Evolutionary conservation across 2,113 vertebrate genomes (phyloP).

Genomic region (Colistium nudipinnis): DNA sequence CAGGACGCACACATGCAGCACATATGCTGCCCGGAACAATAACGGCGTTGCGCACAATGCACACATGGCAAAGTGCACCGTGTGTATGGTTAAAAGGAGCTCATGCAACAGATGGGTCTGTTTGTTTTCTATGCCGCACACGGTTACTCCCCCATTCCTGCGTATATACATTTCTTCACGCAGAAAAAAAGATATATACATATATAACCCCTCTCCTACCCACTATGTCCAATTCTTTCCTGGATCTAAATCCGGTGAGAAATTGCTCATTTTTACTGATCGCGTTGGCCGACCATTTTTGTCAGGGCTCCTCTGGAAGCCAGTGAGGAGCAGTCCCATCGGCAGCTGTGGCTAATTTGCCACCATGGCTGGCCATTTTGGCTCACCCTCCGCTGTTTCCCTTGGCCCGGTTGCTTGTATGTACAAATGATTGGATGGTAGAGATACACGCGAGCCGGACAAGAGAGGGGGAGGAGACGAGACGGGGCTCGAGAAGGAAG

Average conservation of each 20-base stretch:
- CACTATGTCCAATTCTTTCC: slow-evolving; percentile 45
- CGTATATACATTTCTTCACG: slow-evolving; percentile 36
- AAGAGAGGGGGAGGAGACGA: slow-evolving; percentile 46
- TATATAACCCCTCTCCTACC: slow-evolving; percentile 22
- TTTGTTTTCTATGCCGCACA: slow-evolving; percentile 1
- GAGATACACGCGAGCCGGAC: slow-evolving; percentile 70
- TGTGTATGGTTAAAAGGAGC: too few relatives aligned
- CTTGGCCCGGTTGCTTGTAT: slow-evolving; percentile 73
- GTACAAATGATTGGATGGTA: slow-evolving; percentile 79
- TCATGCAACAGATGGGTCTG: too few relatives aligned
- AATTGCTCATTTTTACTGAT: slow-evolving; percentile 77
- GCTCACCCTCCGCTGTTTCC: slow-evolving; percentile 76
- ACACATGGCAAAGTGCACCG: too few relatives aligned
- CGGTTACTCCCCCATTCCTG: slow-evolving; percentile 17
- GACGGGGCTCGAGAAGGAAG: slow-evolving; percentile 23
- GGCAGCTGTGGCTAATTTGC: slow-evolving; percentile 91
- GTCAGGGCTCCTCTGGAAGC: slow-evolving; percentile 80
- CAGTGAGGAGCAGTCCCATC: slow-evolving; percentile 78
- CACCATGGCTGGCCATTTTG: slow-evolving; percentile 85
- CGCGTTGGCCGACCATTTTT: slow-evolving; percentile 85
- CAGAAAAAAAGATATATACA: too few relatives aligned
- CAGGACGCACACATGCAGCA: background rate
- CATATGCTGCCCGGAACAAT: slow-evolving; percentile 11
- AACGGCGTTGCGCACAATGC: too few relatives aligned
- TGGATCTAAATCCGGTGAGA: slow-evolving; percentile 71